phyloP scores from a whole-genome alignment of 1,140 invertebrate species.

The Caenorhabditis brenneri region DNA sequence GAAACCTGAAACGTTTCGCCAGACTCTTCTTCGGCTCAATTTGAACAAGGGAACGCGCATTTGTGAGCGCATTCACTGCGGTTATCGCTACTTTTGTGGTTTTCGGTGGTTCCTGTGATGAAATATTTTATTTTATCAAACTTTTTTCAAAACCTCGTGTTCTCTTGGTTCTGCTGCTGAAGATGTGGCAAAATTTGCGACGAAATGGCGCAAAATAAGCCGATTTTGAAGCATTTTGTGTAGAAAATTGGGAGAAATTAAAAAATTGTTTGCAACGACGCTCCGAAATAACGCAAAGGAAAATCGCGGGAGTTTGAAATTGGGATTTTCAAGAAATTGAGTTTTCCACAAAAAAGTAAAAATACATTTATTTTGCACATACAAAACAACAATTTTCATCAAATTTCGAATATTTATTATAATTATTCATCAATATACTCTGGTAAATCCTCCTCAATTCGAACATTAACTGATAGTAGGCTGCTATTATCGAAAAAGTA shows the following conservation, averaged over 20 bases:
- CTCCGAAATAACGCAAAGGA: not conserved
- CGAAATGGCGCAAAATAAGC: not conserved
- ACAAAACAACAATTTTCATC: too few relatives aligned
- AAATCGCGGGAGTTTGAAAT: not conserved
- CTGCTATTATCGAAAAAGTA: constrained; percentile 85
- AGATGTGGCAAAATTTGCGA: not conserved
- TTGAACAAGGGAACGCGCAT: not conserved
- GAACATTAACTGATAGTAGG: constrained; percentile 54
- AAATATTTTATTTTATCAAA: not conserved
- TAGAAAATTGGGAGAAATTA: not conserved
- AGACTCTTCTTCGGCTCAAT: not conserved
- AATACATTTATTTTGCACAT: too few relatives aligned
- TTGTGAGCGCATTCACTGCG: constrained; percentile 9
- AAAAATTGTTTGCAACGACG: not conserved
- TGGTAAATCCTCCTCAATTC: constrained; percentile 52
- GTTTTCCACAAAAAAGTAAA: too few relatives aligned
- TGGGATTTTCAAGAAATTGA: not conserved
- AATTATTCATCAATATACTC: constrained; percentile 44
- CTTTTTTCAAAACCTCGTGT: not conserved
- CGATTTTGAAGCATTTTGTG: constrained; percentile 27
- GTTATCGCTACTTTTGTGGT: not conserved
- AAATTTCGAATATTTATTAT: too few relatives aligned
- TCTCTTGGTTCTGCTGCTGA: not conserved
- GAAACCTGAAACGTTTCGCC: not conserved
- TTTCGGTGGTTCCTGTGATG: not conserved